Base-by-base conservation (phyloP, 2,113 vertebrate genomes). In the Bambusicola thoracicus region DNA sequence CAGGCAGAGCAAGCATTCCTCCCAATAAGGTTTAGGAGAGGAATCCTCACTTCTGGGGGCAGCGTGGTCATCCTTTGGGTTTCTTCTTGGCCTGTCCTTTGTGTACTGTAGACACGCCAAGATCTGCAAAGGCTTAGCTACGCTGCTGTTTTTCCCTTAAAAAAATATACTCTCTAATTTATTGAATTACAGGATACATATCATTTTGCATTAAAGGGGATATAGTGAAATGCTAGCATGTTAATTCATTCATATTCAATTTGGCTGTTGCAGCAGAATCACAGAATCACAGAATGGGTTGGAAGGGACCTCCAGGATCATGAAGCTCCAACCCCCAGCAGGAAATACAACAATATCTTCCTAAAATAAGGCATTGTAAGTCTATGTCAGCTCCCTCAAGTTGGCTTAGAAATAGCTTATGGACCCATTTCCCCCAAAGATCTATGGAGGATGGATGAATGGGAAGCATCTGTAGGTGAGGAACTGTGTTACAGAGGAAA, bases 111-210 rank as follows among this genome's bases (percentile, higher is more conserved):
- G 75, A 6, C 16, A 6, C 19, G 90, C 92, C 90, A 95, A 90
- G 87, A 49, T 87, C 82, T 90, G 85, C 92, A 94, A 87, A 94
- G 90, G 53, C 62, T 92, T 87, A 89, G 75, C 58, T 95, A 13
- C 49, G 27, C 13, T 24, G 59, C 27, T 66, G 11, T 58, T 76
- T 53, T 67, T 32, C 75, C 55, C 81, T 69, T 85, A 41, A 80
- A 94, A 94, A 92, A 70, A 93, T 70, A 89, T 18, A 67, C 72
- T 87, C 79, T 73, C 63, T 87, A 94, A 93, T 85, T 82, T 53
- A 83, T 85, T 89, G 87, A 93, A 90, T 93, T 85, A 95, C 66
- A 55, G 21, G 67, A 30, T 82, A 73, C 30, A 22, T 84, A 68
- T 62, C 89, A 80, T 82, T 95, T 87, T 79, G 82, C 36, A 62